A percentile compares a stretch with the other conserved stretches of the same genome.
Conservation (phyloP, 2,797 vertebrate genomes). For the Rhinoraja longicauda region DNA sequence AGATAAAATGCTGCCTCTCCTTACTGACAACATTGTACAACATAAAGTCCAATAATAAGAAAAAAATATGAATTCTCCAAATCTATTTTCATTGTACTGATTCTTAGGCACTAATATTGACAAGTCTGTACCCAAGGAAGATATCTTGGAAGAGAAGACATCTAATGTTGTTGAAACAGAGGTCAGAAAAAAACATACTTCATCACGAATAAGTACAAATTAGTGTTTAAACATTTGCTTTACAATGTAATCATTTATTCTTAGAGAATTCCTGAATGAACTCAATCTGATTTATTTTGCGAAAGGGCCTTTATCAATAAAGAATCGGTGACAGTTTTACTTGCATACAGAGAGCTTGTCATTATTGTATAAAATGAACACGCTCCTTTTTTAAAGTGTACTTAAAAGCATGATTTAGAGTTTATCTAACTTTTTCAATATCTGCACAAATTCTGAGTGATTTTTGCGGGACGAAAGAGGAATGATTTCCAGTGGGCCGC, state of each 20-base stretch:
- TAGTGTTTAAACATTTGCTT: not conserved
- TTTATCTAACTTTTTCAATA: not conserved
- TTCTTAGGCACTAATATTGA: not conserved
- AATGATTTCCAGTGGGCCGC: not conserved
- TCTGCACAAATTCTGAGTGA: not conserved
- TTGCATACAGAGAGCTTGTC: not conserved
- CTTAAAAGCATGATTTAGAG: not conserved
- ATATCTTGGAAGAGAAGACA: not conserved
- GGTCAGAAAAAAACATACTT: slow-evolving; percentile 6
- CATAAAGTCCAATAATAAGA: not conserved
- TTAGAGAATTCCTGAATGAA: not conserved
- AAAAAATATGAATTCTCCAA: not conserved
- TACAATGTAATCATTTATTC: not conserved
- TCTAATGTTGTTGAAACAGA: not conserved
- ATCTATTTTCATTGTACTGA: not conserved
- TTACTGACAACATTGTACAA: not conserved
- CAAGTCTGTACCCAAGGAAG: slow-evolving; percentile 8
- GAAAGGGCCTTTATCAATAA: not conserved
- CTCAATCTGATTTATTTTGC: not conserved
- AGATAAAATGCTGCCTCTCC: no score
- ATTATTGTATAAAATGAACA: not conserved
- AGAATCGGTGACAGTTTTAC: not conserved
- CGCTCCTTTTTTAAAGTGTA: not conserved
- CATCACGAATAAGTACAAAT: not conserved
- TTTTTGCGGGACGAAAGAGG: not conserved